These are phyloP conservation scores for Autographa gamma DNA, from an alignment of 2,888 invertebrate species.

Conservation along the genomic window DNA sequence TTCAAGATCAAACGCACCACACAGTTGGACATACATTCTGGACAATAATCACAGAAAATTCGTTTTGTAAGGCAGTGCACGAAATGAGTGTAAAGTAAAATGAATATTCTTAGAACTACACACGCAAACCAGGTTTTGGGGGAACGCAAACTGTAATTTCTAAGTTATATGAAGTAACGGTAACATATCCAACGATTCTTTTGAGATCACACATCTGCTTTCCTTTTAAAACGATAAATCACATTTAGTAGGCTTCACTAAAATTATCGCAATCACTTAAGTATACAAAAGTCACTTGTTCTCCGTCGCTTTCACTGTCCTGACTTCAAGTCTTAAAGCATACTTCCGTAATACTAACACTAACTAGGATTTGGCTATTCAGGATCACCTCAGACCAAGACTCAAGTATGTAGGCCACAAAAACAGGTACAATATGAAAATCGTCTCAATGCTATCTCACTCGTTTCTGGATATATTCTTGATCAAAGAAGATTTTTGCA, in stretches of 20 bases:
- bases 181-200: conserved; percentile 70
- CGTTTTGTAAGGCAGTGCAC: conserved; percentile 75
- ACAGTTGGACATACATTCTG: conserved; percentile 54
- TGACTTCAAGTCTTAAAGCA: conserved; percentile 60
- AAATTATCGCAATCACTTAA: conserved; percentile 65
- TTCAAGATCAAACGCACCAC: conserved; percentile 52
- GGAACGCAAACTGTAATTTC: conserved; percentile 61
- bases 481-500: conserved; percentile 49
- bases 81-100: conserved; percentile 66
- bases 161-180: conserved; percentile 62
- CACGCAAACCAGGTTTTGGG: conserved; percentile 62
- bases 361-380: conserved; percentile 74
- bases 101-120: conserved; percentile 65
- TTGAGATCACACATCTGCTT: conserved; percentile 82
- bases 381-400: conserved; percentile 65
- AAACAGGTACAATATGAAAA: conserved; percentile 66
- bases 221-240: conserved; percentile 76
- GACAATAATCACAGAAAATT: conserved; percentile 66
- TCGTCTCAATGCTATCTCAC: conserved; percentile 62
- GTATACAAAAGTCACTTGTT: conserved; percentile 64
- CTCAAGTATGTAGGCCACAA: conserved; percentile 74
- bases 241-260: conserved; percentile 79
- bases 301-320: conserved; percentile 45
- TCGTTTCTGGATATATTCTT: conserved; percentile 61
- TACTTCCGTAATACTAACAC: conserved; percentile 66